These are phyloP conservation scores for Aplysina aerophoba DNA, from an alignment of 37 sponge, comb jelly and placozoan species.

Conservation along the genomic window DNA sequence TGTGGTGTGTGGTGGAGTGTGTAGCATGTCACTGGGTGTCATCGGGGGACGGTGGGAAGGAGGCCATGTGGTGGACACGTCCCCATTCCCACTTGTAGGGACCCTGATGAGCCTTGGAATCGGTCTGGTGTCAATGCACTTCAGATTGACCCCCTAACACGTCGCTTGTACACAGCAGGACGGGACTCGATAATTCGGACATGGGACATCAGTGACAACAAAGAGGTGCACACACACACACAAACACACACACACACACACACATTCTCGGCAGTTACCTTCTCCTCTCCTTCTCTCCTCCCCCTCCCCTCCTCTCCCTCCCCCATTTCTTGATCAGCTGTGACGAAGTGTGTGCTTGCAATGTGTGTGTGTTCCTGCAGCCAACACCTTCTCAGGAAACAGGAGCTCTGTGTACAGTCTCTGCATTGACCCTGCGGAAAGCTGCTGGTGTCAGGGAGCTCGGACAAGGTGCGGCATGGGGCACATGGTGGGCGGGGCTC, in stretches of 20 bases:
- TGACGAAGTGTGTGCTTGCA: no score
- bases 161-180: conserved; percentile 82
- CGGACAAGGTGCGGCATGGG: conserved; percentile 76
- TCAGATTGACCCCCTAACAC: conserved; percentile 38
- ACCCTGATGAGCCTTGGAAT: conserved; percentile 69
- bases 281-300: no score
- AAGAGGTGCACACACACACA: neutral
- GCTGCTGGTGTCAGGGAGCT: conserved; percentile 81
- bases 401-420: conserved; percentile 94
- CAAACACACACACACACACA: no score
- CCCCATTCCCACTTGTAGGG: no score
- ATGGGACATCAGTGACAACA: conserved; percentile 7
- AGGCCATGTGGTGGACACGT: no score
- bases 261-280: no score
- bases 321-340: no score
- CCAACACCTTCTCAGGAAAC: conserved; percentile 73
- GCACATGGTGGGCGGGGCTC: neutral
- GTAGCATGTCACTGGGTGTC: no score
- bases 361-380: conserved; percentile 17
- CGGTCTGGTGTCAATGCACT: conserved; percentile 86
- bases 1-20: no score
- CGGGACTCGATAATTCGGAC: conserved; percentile 93
- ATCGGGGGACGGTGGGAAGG: no score
- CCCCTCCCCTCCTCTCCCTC: no score
- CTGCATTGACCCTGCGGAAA: conserved; percentile 67